Base-by-base conservation (phyloP, 1,140 invertebrate genomes). In the Drosophila nebulosa region DNA sequence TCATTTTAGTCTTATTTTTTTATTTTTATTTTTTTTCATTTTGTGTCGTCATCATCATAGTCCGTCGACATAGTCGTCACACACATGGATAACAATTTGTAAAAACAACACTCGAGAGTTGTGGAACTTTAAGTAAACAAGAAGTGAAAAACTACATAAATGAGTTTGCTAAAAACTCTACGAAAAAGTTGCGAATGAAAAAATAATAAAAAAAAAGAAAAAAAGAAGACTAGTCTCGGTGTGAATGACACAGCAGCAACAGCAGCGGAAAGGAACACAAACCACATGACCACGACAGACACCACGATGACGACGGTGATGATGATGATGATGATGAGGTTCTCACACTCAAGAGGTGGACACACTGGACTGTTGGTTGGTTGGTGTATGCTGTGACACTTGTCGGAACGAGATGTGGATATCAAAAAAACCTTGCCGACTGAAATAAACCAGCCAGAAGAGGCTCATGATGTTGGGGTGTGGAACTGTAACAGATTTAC, bases 91-190 rank as follows among this genome's bases (percentile, higher is more conserved):
- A 85, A 81, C 85, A 89, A 89, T 89, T 89, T 89, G 85, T 89
- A 89, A 89, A 89, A 89, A 89, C 78, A 89, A 89, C 85, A 89
- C 86, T 89, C 74, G 78, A 89, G 78, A 62, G 39, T 46, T 46
- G 39, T 74, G 77, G 74, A 85, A 85, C 81, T 81, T 86, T 85
- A 86, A 88, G 78, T 83, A 86, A 86, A 86, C 81, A 86, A 81
- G 74, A 78, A 88, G 66, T 74, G 83, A 78, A 74, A 50, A 81
- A 86, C 78, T 86, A 81, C 74, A 86, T 88, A 86, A 86, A 86
- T 86, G 81, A 86, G 81, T 86, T 86, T 86, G 83, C 78, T 81
- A 78, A 88, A 85, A 88, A 86, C 83, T 81, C 69, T 42, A 72
- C 65, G 69, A 81, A 74, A 77, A 81, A 69, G 78, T 83, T 75